Evolutionary conservation across 2,888 invertebrate genomes (phyloP), one percentile per base, ranked within the genome.

Genomic region (Drosophila flavopinicola): DNA sequence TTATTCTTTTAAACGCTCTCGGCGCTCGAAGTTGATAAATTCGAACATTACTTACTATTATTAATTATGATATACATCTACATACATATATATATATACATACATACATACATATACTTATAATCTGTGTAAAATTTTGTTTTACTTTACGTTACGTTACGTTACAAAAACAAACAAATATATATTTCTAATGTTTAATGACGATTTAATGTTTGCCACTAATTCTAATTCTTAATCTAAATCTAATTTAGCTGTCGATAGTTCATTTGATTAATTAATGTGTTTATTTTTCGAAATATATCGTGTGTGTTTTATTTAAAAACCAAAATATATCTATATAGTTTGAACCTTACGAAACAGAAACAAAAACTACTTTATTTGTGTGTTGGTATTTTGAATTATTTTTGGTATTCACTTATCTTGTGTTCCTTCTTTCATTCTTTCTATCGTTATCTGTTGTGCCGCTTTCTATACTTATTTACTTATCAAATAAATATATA

Each of bases 171-270:
- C 35, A 69, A 56, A 29, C 27, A 29, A 44, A 15, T 3, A 29
- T 37, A 52, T 45, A 65, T 52, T 35, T 67, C 42, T 63, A 78
- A 69, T 74, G 58, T 73, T 67, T 75, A 69, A 73, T 57, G 66
- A 79, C 58, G 53, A 78, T 67, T 68, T 66, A 67, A 84, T 82
- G 78, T 84, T 82, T 76, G 78, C 85, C 78, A 80, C 80, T 82
- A 84, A 84, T 80, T 80, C 77, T 79, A 80, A n/a, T n/a, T n/a
- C n/a, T n/a, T n/a, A n/a, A n/a, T n/a, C 80, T 82, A 84, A 84
- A 84, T 80, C 77, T 79, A 80, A 63, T 78, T 67, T 67, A 79
- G 61, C 72, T 79, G 41, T 75, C 60, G 61, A 75, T 75, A 75
- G 73, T 84, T 78, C 60, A 20, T 58, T 71, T 67, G 33, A 67